phyloP scores from a whole-genome alignment of 2,113 vertebrate genomes.

The Genyomyrus donnyi region DNA sequence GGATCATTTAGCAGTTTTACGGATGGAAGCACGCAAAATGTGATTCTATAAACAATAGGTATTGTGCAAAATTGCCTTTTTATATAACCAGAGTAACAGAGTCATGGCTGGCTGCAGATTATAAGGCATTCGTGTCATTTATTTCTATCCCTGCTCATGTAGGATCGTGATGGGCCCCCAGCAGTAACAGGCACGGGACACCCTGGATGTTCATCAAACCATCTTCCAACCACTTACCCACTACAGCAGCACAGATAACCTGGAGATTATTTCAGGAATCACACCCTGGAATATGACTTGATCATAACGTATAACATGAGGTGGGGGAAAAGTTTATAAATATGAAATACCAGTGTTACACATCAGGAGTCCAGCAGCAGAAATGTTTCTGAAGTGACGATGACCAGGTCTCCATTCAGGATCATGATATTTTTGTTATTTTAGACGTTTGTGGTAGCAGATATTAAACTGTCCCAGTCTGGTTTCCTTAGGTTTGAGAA shows the following conservation, averaged over 20 bases:
- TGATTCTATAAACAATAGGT: neutral
- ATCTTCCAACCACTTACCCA: neutral
- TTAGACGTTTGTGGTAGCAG: neutral
- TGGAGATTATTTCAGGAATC: neutral
- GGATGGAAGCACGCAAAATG: neutral
- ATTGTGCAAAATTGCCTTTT: neutral
- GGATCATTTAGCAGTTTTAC: slow-evolving; percentile 21
- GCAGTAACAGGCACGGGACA: neutral
- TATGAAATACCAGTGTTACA: neutral
- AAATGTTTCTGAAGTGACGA: neutral
- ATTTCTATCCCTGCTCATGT: neutral
- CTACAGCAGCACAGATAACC: neutral
- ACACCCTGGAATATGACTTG: neutral
- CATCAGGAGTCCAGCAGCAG: neutral
- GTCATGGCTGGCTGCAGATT: neutral
- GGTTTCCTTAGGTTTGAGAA: neutral
- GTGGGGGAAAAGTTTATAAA: neutral
- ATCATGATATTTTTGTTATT: neutral
- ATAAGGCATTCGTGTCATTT: neutral
- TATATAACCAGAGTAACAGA: neutral
- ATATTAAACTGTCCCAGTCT: neutral
- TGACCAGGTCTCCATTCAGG: neutral
- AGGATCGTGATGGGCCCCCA: neutral
- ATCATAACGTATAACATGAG: neutral
- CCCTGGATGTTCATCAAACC: neutral